These are phyloP conservation scores for mouse (Mus musculus) DNA, from an alignment of 2,113 vertebrate species.

Conservation along the genomic window GRCm39 chr13:104286501-104287000, in stretches of 20 bases:
- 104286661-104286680: conserved; percentile 99
- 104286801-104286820: conserved; percentile 93
- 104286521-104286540: conserved; percentile 78
- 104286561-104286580: conserved; percentile 85
- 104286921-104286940: conserved; percentile 78
- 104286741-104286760: conserved; percentile 67
- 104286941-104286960: conserved; percentile 48
- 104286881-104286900: conserved; percentile 87
- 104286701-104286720: conserved; percentile 74
- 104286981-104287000: conserved; percentile 5
- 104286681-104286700: conserved; percentile 96
- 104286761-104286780: conserved; percentile 82
- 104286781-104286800: conserved; percentile 91
- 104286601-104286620: conserved; percentile 98
- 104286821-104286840: conserved; percentile 87
- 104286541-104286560: conserved; percentile 86
- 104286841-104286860: conserved; percentile 87
- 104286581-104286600: conserved; percentile 97
- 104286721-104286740: conserved; percentile 59
- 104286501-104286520: conserved; percentile 74
- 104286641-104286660: conserved; percentile 98
- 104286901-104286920: conserved; percentile 90
- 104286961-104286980: conserved; percentile 60
- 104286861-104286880: conserved; percentile 85
- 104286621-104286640: conserved; percentile 99